Conservation (phyloP, 2,888 invertebrate genomes). For the Metopia argyrocephala region DNA sequence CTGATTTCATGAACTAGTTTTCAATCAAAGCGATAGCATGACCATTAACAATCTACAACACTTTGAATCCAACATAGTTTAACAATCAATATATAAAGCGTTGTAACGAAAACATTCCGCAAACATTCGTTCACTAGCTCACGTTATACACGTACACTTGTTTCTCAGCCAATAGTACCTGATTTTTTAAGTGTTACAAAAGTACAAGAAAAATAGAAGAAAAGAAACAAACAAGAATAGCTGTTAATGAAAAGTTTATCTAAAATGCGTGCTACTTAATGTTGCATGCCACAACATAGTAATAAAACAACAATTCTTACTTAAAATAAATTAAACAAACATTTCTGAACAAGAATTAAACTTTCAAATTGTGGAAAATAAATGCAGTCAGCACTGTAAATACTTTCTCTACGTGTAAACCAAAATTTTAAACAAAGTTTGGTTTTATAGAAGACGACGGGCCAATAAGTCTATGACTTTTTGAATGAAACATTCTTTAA, state of each 20-base stretch:
- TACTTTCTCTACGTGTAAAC: background rate
- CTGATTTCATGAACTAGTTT: slow-evolving; percentile 54
- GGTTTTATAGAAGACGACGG: no score
- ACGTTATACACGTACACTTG: background rate
- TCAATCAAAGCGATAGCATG: slow-evolving; percentile 27
- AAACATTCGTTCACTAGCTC: background rate
- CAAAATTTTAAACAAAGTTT: no score
- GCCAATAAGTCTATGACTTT: no score
- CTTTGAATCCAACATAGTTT: background rate
- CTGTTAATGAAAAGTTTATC: slow-evolving; percentile 52
- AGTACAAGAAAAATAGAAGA: background rate
- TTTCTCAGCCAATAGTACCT: background rate
- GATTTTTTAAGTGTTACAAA: background rate
- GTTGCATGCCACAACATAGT: background rate
- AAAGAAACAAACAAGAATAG: slow-evolving; percentile 9
- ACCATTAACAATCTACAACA: slow-evolving; percentile 16
- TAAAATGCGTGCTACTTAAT: slow-evolving; percentile 49
- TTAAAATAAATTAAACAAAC: background rate
- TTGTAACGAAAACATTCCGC: background rate
- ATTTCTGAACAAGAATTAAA: no score
- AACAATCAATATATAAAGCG: background rate
- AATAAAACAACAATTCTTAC: background rate
- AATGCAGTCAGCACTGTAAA: background rate
- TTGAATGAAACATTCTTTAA: no score
- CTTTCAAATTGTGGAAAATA: no score